Percentiles rank a stretch among this genome's conserved stretches.
Conservation (phyloP, 2,888 invertebrate genomes). For the Salpingus planirostris region DNA sequence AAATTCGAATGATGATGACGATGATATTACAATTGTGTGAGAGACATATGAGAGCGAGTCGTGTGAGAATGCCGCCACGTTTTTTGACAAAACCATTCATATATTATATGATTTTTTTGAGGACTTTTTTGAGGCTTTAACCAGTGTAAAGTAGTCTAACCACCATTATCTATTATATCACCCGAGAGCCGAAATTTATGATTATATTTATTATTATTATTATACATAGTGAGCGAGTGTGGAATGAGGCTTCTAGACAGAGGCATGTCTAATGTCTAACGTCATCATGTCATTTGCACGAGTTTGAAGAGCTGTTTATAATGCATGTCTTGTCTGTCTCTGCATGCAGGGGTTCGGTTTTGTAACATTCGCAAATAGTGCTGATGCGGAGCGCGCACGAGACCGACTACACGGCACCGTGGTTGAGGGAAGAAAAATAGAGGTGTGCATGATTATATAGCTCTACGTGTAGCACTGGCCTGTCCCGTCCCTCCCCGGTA, state of each 20-base stretch:
- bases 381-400: conserved; percentile 99
- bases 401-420: conserved; percentile 99
- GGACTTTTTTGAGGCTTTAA: conserved; percentile 13
- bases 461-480: conserved; percentile 55
- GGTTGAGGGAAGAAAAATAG: conserved; percentile 99
- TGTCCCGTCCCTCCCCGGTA: conserved; percentile 44
- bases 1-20: too few relatives aligned
- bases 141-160: conserved; percentile 31
- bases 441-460: conserved; percentile 91
- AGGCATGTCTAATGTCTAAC: conserved; percentile 41
- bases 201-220: too few relatives aligned
- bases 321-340: conserved; percentile 91
- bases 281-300: conserved; percentile 61
- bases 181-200: conserved; percentile 31
- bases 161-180: neutral
- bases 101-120: neutral
- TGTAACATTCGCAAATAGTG: conserved; percentile 99
- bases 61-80: conserved; percentile 21
- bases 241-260: conserved; percentile 41
- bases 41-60: neutral
- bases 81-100: conserved; percentile 1
- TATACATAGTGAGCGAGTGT: conserved; percentile 40
- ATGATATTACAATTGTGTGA: too few relatives aligned
- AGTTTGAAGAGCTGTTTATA: conserved; percentile 72
- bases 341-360: conserved; percentile 99